Base-by-base conservation (phyloP, 2,113 vertebrate genomes). In the Neogobius melanostomus region DNA sequence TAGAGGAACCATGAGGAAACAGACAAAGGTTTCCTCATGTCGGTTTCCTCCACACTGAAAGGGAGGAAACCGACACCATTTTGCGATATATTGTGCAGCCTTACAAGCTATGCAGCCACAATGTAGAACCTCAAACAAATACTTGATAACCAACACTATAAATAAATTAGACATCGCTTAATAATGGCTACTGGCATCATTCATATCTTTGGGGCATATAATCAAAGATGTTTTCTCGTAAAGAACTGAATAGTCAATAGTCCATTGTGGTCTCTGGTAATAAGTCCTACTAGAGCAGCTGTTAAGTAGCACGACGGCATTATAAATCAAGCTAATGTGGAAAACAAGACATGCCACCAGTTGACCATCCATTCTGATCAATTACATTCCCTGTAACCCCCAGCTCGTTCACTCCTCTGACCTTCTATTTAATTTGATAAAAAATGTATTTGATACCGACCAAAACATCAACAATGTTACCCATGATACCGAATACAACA, bases 391-490 rank as follows among this genome's bases (percentile, higher is more conserved):
- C 71, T 75, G 66, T 70, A 42, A 67, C 75, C 72, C 63, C 65
- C 4, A 7, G 79, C 69, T 60, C 36, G 65, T 64, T 75, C 56
- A 11, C 12, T 16, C 0, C 15, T 71, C 56, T 59, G 59, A 81
- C 60, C 69, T 50, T 45, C 61, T 1, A 51, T 68, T 73, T 50
- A 65, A 52, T 68, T 28, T 44, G 28, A 72, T 63, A 71, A 4
- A 66, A 71, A 65, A 70, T 60, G 28, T 59, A 74, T 53, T 42
- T 44, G 43, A 74, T 56, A 52, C n/a, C 50, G 69, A 80, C 43
- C 65, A 6, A 77, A 79, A 79, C 66, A 80, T 72, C 71, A 69
- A 84, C 70, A 75, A 16, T 72, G 16, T 17, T 75, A 79, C 82
- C 83, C 68, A 42, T 28, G 76, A 78, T 2, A 63, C 74, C 6